Evolutionary conservation across 2,113 vertebrate species (phyloP), one percentile per base, ranked within the genome.

Genomic region (Hypocryptadius cinnamomeus): DNA sequence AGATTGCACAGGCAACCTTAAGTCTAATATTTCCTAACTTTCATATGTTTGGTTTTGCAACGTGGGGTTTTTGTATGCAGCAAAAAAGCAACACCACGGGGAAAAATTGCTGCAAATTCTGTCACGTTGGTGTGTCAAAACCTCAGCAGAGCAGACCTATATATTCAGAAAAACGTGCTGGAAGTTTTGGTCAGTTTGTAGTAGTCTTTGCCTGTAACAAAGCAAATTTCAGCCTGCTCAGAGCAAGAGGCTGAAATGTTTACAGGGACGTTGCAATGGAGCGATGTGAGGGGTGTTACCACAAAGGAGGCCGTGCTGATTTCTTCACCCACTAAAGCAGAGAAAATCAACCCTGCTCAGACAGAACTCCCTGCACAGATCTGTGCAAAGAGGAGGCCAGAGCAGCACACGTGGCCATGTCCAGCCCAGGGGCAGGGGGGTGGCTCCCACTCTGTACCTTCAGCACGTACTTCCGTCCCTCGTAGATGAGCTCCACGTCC

Each of bases 401-500:
- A 57, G 27, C 81, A 89, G 74, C 63, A 57, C 19, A 53, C 2
- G 8, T 3, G 59, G 69, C 30, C 48, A 4, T 2, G 28, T 5
- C 8, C 85, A 78, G 18, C 21, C 7, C 57, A 64, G 45, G 1
- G 35, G 33, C 82, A 69, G 53, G 8, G 37, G 44, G 31, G 18
- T 2, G 44, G 18, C 6, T 39, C 45, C 70, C 64, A 31, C 42
- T 1, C n/a, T 3, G 39, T 98, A 98, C 98, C 96, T 99, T 99
- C 91, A 99, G 97, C 68, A 98, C 98, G 1, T 99, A 99, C 33
- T 99, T 99, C n/a, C 96, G 97, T 17, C 98, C 99, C 90, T 99
- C 99, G 33, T 99, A 99, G 95, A 99, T 99, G 85, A 99, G 98
- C 90, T 99, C 99, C 87, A 98, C 99, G 30, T 99, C 98, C 87